These are phyloP conservation scores for Eueides isabella DNA, from an alignment of 1,140 invertebrate genomes.

Conservation along the genomic window DNA sequence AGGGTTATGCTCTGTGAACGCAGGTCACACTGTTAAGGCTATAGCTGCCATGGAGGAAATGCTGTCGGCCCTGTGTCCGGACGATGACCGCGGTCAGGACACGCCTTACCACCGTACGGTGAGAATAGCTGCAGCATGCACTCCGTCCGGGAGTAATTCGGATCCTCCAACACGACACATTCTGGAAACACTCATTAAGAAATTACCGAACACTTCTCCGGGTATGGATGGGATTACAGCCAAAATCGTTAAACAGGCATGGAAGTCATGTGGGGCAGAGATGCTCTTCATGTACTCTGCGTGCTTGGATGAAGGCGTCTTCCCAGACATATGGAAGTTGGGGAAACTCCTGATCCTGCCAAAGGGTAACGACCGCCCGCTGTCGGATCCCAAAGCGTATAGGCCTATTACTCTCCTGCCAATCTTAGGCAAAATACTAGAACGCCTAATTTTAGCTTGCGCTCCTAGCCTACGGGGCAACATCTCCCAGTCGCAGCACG, in stretches of 20 bases:
- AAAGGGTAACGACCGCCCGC: constrained; percentile 58
- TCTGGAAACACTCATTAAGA: neutral
- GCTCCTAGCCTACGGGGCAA: constrained; percentile 24
- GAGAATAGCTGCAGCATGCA: neutral
- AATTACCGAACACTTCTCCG: constrained; percentile 39
- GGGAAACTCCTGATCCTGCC: constrained; percentile 54
- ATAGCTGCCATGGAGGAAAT: no score
- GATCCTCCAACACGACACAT: neutral
- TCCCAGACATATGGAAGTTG: constrained; percentile 68
- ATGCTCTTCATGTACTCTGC: constrained; percentile 40
- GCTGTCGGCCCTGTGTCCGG: constrained; percentile 13
- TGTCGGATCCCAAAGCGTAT: constrained; percentile 57
- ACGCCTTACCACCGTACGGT: constrained; percentile 20
- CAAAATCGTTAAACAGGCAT: constrained; percentile 42
- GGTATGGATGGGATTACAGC: constrained; percentile 51
- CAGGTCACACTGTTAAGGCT: no score
- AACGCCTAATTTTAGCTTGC: constrained; percentile 54
- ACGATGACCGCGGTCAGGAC: constrained; percentile 5
- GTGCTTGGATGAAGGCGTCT: constrained; percentile 48
- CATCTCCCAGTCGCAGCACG: constrained; percentile 57
- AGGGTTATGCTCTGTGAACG: neutral
- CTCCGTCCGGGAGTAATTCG: constrained; percentile 4
- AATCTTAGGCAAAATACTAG: constrained; percentile 64
- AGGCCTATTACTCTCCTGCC: constrained; percentile 71
- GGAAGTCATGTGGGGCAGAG: neutral